Evolutionary conservation across 2,113 vertebrate species (phyloP).

Genomic region (Corvus moneduloides): DNA sequence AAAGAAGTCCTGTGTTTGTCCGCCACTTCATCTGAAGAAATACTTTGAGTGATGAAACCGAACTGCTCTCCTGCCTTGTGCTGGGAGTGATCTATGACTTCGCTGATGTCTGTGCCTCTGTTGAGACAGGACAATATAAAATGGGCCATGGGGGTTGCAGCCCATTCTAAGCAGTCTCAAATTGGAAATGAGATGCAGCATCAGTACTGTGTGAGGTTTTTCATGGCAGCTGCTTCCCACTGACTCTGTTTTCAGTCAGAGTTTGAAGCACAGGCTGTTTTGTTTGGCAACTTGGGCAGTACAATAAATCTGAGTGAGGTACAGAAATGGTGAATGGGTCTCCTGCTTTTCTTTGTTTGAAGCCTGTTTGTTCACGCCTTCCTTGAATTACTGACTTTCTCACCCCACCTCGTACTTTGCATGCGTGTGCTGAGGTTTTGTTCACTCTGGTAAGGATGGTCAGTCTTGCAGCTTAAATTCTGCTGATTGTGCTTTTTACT

Average conservation of each 20-base stretch:
- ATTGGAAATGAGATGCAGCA: neutral
- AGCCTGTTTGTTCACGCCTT: neutral
- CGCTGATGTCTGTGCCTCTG: neutral
- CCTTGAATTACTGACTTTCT: neutral
- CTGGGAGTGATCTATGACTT: neutral
- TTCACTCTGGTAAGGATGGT: neutral
- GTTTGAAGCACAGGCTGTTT: neutral
- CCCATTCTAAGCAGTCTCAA: neutral
- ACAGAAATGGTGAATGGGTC: neutral
- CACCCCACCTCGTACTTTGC: neutral
- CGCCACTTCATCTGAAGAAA: neutral
- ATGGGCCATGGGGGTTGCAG: neutral
- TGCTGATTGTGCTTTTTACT: neutral
- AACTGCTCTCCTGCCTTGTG: neutral
- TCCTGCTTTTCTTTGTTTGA: neutral
- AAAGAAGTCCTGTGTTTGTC: neutral
- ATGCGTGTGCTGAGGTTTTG: neutral
- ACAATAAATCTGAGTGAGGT: neutral
- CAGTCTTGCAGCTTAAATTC: neutral
- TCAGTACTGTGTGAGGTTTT: neutral
- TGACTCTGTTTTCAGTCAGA: neutral
- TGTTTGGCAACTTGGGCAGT: neutral
- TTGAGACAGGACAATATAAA: neutral
- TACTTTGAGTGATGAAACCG: neutral
- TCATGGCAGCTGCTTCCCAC: neutral